Base-by-base conservation (phyloP, 2,113 vertebrate species). In the Uria lomvia region DNA sequence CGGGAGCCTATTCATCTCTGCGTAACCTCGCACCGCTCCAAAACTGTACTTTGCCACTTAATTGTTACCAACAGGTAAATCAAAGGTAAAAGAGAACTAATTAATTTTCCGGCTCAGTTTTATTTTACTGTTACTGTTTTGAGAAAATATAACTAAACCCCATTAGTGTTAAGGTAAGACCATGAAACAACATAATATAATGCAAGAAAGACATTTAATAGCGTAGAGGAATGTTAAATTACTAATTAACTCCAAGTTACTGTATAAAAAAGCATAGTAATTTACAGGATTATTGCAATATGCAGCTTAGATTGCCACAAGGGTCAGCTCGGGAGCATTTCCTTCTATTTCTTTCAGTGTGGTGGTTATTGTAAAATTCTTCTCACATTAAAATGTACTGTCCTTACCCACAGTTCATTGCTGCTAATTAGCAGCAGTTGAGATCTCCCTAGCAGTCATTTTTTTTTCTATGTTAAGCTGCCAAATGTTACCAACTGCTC, bases 191-290 rank as follows among this genome's bases (percentile, higher is more conserved):
- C 98, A 98, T 98, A 98, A 98, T 98, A 98, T 98, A 98, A 98
- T 98, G 98, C 98, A 98, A 98, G 97, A 98, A 98, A 99, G 98
- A 98, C 98, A 97, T 99, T 99, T 99, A 98, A 98, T 98, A 98
- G 98, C 95, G 36, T 96, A 93, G 98, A 98, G 95, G 98, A 98
- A 98, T 98, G 98, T 98, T 98, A 98, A 98, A 98, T 98, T 98
- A 98, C 98, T 98, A 98, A 98, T 98, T 98, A 98, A 98, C 98
- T 98, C 98, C 98, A 98, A 98, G 98, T 98, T 98, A 98, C 98
- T 98, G 98, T 98, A 98, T 98, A 98, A 98, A 98, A 98, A 98
- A 98, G 98, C 97, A 93, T 96, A 98, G 98, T 98, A 98, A 98
- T 98, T 98, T 98, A 98, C 98, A 98, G 98, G 97, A 98, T 98